Percentiles rank a stretch among this genome's conserved stretches.
phyloP scores from a whole-genome alignment of 1,140 invertebrate species.

The Brachionus paranguensis region DNA sequence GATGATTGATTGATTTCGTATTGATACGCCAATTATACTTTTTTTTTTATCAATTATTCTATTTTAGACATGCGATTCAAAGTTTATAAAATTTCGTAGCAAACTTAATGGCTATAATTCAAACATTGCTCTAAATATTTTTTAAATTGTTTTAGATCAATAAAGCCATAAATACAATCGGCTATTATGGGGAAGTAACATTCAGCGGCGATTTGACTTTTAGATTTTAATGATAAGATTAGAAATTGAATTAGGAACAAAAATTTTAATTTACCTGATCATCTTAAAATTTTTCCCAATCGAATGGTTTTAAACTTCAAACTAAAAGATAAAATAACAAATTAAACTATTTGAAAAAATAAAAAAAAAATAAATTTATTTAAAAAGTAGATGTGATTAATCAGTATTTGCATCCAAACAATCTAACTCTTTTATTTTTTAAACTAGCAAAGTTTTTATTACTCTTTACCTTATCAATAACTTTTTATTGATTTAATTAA shows the following conservation, averaged over 20 bases:
- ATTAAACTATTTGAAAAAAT: too few relatives aligned
- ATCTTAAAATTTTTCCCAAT: neutral
- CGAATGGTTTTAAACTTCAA: neutral
- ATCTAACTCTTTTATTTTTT: too few relatives aligned
- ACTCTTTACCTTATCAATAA: too few relatives aligned
- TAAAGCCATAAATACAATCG: neutral
- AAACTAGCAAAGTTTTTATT: too few relatives aligned
- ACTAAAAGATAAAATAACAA: neutral
- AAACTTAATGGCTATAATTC: neutral
- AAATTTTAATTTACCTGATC: neutral
- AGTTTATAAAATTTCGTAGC: neutral
- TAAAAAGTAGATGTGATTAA: too few relatives aligned
- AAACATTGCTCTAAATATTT: neutral
- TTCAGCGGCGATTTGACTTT: neutral
- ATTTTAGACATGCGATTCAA: constrained; percentile 9
- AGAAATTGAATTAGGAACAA: neutral
- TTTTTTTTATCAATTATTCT: neutral
- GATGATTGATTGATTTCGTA: constrained; percentile 15
- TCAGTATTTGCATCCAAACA: too few relatives aligned
- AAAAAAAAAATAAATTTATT: too few relatives aligned
- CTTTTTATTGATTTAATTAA: too few relatives aligned
- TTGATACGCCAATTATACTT: constrained; percentile 4
- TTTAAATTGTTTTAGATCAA: neutral
- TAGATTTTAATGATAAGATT: constrained; percentile 11
- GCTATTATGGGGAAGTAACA: neutral